phyloP scores from a whole-genome alignment of 2,113 vertebrate species.

The Phrynocephalus versicolor region DNA sequence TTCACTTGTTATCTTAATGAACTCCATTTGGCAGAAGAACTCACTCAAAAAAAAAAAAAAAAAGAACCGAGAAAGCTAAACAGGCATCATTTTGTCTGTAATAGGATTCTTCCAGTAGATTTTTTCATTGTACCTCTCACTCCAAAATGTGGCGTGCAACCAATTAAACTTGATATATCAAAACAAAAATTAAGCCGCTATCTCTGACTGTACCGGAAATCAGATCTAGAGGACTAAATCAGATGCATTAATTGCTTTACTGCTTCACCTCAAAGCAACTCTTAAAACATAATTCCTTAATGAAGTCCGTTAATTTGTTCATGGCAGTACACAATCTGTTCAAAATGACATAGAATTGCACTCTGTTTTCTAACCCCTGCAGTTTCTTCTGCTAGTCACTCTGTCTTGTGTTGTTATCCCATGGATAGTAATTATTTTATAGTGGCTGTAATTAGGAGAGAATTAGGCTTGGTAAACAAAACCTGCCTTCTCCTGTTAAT shows the following conservation, averaged over 20 bases:
- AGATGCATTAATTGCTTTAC: conserved; percentile 82
- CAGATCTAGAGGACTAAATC: conserved; percentile 76
- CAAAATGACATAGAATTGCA: conserved; percentile 82
- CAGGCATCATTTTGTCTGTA: conserved; percentile 64
- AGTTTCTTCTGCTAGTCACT: conserved; percentile 86
- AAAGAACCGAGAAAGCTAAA: conserved; percentile 57
- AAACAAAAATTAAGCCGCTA: conserved; percentile 67
- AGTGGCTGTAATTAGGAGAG: conserved; percentile 94
- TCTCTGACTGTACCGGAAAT: conserved; percentile 69
- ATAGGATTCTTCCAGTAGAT: conserved; percentile 58
- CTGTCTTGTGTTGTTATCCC: conserved; percentile 86
- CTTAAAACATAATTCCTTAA: conserved; percentile 87
- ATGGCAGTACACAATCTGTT: conserved; percentile 85
- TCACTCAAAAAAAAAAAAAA: conserved; percentile 58
- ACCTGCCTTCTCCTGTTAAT: conserved; percentile 94
- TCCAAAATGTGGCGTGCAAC: conserved; percentile 62
- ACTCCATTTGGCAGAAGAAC: conserved; percentile 51
- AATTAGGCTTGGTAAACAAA: conserved; percentile 98
- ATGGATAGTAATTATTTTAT: conserved; percentile 98
- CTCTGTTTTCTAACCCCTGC: conserved; percentile 85
- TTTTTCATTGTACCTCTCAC: conserved; percentile 69
- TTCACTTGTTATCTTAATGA: conserved; percentile 66
- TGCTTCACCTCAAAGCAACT: conserved; percentile 79
- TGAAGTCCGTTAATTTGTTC: conserved; percentile 87
- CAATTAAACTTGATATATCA: conserved; percentile 77